Evolutionary conservation across 2,888 invertebrate genomes (phyloP).

Genomic region (Villa cingulata): DNA sequence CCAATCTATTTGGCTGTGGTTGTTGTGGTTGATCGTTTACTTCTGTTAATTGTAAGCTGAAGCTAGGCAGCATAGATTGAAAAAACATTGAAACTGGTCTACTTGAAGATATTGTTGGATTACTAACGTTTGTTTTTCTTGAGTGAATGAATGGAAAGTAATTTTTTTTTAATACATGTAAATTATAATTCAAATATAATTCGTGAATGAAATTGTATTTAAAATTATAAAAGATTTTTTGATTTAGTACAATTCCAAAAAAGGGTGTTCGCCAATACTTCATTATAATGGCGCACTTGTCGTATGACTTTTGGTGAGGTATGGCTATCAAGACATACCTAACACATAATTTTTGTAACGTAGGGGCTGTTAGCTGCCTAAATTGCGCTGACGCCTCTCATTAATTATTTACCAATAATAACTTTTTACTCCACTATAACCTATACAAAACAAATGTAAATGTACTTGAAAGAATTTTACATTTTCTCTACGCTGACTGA

Average conservation of each 20-base stretch:
- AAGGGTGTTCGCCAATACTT: constrained; percentile 27
- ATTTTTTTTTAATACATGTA: neutral
- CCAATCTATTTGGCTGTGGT: constrained; percentile 15
- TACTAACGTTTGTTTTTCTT: constrained; percentile 31
- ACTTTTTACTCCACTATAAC: too few relatives aligned
- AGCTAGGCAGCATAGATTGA: constrained; percentile 57
- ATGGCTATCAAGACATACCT: constrained; percentile 79
- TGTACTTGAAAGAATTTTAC: too few relatives aligned
- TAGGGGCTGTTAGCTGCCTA: constrained; percentile 46
- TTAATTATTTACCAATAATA: too few relatives aligned
- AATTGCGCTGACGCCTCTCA: constrained; percentile 10
- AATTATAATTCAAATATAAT: too few relatives aligned
- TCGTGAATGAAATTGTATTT: too few relatives aligned
- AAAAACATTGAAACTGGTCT: constrained; percentile 46
- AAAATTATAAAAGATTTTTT: too few relatives aligned
- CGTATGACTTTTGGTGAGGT: constrained; percentile 45
- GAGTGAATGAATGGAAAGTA: constrained; percentile 2
- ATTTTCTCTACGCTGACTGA: too few relatives aligned
- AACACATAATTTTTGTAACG: constrained; percentile 61
- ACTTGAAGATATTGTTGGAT: constrained; percentile 22
- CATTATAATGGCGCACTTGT: constrained; percentile 5
- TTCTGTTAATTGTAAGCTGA: constrained; percentile 33
- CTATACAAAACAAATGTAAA: too few relatives aligned
- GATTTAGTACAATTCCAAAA: neutral
- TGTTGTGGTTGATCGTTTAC: constrained; percentile 13